These are phyloP conservation scores for Sycophila texana DNA, from an alignment of 2,888 invertebrate genomes.

Conservation along the genomic window DNA sequence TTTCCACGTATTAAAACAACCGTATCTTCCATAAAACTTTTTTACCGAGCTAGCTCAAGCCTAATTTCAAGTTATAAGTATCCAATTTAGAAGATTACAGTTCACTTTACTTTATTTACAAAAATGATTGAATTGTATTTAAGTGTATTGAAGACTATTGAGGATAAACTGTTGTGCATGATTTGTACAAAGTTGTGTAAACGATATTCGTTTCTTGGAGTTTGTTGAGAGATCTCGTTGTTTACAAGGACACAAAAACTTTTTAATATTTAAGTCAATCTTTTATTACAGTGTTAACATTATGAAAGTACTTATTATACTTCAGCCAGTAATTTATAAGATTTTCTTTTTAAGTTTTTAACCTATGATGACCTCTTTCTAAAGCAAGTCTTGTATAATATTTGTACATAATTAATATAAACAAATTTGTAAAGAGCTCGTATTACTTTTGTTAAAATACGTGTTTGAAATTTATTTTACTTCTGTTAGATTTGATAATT, in stretches of 20 bases:
- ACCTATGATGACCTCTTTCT: constrained; percentile 34
- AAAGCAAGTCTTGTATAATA: constrained; percentile 55
- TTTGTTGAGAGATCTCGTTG: constrained; percentile 47
- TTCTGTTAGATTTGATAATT: constrained; percentile 18
- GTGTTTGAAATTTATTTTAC: constrained; percentile 13
- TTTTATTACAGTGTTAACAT: constrained; percentile 47
- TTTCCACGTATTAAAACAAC: constrained; percentile 36
- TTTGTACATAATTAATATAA: constrained; percentile 55
- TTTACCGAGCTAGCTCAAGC: constrained; percentile 12
- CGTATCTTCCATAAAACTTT: constrained; percentile 6
- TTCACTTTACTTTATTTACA: constrained; percentile 45
- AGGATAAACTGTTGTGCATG: constrained; percentile 33
- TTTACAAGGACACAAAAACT: constrained; percentile 41
- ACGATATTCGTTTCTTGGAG: constrained; percentile 39
- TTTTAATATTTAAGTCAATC: constrained; percentile 44
- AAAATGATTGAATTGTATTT: constrained; percentile 48
- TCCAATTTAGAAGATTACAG: not conserved
- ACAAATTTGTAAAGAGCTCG: constrained; percentile 43
- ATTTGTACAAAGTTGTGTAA: constrained; percentile 50
- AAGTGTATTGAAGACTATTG: constrained; percentile 26
- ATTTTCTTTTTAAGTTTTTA: constrained; percentile 45
- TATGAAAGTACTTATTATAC: constrained; percentile 52
- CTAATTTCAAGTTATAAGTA: constrained; percentile 17
- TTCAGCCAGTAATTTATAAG: constrained; percentile 42
- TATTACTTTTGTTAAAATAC: constrained; percentile 40